Conservation (phyloP, 2,888 invertebrate species). For the Thyatira batis region DNA sequence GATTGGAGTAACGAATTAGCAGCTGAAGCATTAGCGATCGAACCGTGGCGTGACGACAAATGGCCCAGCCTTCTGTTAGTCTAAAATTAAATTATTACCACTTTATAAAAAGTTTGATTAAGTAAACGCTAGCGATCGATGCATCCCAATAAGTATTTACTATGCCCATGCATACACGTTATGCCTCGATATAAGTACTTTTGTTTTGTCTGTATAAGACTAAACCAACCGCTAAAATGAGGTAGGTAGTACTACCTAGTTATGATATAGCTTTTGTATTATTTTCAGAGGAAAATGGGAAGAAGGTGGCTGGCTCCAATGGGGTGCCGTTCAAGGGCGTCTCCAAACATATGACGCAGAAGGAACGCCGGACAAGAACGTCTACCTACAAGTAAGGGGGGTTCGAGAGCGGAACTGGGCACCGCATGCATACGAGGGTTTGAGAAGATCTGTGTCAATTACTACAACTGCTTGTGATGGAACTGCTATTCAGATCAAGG, state of each 20-base stretch:
- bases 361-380: slow-evolving; percentile 49
- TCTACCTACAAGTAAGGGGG: slow-evolving; percentile 78
- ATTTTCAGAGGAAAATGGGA: slow-evolving; percentile 58
- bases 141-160: too few species aligned
- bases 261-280: too few species aligned
- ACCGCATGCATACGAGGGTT: slow-evolving; percentile 39
- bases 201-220: too few species aligned
- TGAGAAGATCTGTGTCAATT: slow-evolving; percentile 57
- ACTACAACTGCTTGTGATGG: slow-evolving; percentile 78
- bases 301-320: slow-evolving; percentile 83
- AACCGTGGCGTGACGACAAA: slow-evolving; percentile 81
- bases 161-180: too few species aligned
- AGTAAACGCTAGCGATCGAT: too few species aligned
- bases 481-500: slow-evolving; percentile 78
- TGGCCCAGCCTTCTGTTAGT: slow-evolving; percentile 82
- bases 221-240: too few species aligned
- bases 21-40: slow-evolving; percentile 79
- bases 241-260: too few species aligned
- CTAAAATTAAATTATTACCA: neutral
- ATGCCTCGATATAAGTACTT: too few species aligned
- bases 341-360: slow-evolving; percentile 69
- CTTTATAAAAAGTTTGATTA: too few species aligned
- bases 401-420: slow-evolving; percentile 73
- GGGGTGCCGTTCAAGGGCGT: slow-evolving; percentile 84
- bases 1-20: slow-evolving; percentile 80